Evolutionary conservation across 2,797 vertebrate species (phyloP).

Genomic region (Tamandua tetradactyla): DNA sequence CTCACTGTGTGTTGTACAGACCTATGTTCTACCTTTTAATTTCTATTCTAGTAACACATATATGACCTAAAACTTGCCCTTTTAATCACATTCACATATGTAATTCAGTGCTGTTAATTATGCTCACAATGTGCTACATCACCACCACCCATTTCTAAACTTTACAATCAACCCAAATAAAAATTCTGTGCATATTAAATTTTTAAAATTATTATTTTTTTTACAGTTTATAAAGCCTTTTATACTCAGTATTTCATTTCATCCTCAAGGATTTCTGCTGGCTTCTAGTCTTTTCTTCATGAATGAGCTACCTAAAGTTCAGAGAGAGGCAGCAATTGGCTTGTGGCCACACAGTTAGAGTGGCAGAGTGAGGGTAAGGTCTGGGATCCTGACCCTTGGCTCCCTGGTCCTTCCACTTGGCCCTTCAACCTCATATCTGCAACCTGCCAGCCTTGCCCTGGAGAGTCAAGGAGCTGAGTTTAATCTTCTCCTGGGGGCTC

Average conservation of each 20-base stretch:
- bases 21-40: no score
- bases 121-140: no score
- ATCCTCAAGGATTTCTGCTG: not conserved
- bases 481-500: not conserved
- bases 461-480: not conserved
- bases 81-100: no score
- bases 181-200: no score
- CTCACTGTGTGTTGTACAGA: no score
- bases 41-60: no score
- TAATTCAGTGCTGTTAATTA: no score
- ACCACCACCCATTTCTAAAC: no score
- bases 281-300: not conserved
- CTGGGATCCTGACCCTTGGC: not conserved
- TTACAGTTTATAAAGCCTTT: constrained; percentile 20
- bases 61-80: no score
- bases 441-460: not conserved
- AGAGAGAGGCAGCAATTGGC: not conserved
- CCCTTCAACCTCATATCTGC: not conserved
- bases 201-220: not conserved
- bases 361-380: not conserved
- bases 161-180: no score
- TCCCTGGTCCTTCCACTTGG: no score
- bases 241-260: not conserved
- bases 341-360: not conserved
- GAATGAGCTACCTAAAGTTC: not conserved